Evolutionary conservation across 1,140 invertebrate genomes (phyloP).

Genomic region (Cotesia vestalis): DNA sequence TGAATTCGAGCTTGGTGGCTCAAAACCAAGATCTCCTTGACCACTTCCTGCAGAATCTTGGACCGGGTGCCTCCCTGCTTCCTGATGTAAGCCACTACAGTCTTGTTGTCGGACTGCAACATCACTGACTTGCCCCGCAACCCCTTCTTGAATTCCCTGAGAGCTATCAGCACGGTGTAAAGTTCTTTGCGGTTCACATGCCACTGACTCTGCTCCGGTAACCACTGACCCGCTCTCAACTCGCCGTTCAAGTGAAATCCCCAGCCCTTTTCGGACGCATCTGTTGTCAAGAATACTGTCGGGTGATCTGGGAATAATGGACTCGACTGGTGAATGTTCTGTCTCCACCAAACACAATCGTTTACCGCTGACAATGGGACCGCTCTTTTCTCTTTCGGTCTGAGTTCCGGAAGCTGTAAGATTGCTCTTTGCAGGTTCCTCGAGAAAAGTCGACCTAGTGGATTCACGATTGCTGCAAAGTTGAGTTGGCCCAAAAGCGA

Average conservation of each 20-base stretch:
- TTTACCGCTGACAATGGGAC: neutral
- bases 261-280: too few species aligned
- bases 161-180: slow-evolving; percentile 44
- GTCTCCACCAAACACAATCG: neutral
- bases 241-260: too few species aligned
- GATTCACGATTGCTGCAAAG: slow-evolving; percentile 32
- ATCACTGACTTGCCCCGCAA: slow-evolving; percentile 36
- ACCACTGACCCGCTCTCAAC: too few species aligned
- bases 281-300: too few species aligned
- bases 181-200: slow-evolving; percentile 52
- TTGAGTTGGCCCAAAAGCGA: slow-evolving; percentile 29
- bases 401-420: slow-evolving; percentile 31
- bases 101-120: slow-evolving; percentile 53
- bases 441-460: slow-evolving; percentile 20
- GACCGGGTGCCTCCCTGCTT: slow-evolving; percentile 42
- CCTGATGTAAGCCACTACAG: slow-evolving; percentile 20
- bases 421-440: slow-evolving; percentile 18
- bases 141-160: slow-evolving; percentile 35
- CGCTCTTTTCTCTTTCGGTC: slow-evolving; percentile 29
- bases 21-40: too few species aligned
- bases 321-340: slow-evolving; percentile 35
- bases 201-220: slow-evolving; percentile 35
- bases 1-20: too few species aligned
- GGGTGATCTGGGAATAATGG: neutral
- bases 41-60: slow-evolving; percentile 11